Base-by-base conservation (phyloP, 2,797 vertebrate genomes). In the Bovichtus variegatus region DNA sequence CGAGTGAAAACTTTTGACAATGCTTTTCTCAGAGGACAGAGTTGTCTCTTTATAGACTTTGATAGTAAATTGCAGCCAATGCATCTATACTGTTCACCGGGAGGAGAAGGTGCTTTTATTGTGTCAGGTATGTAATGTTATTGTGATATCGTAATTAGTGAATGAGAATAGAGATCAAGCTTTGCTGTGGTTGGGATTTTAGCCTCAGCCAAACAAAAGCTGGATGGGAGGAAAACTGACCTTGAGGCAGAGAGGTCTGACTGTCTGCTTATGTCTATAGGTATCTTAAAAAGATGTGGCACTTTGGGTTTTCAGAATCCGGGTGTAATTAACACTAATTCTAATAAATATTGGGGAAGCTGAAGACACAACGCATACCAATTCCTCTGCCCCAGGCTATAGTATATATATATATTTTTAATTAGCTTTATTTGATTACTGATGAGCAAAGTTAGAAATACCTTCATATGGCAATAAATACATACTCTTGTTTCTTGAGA, bases 1-100 rank as follows among this genome's bases (percentile, higher is more conserved):
- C 31, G 69, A 84, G 66, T 71, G 78, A 90, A 91, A 93, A 95
- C 87, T 93, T 94, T 92, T 70, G 70, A 81, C 82, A 76, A 66
- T 36, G 36, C 66, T 68, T 64, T 36, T 88, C 84, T 88, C 78
- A 18, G 40, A 84, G 84, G 87, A 86, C 58, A 4, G 0, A 25
- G 38, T 70, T 50, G 73, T 82, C 61, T 84, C 64, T 70, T 84
- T 89, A 85, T 69, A 57, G 64, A 72, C 74, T 81, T 76, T 89
- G 85, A 86, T 74, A 38, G 54, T 80, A 88, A 93, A 92, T 86
- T 87, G 73, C 78, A 80, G 85, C 77, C 89, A 90, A 92, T 89
- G 74, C 64, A 72, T 82, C 65, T 61, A 58, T 74, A 36, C 29
- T 64, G 53, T 69, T 86, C 19, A 65, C 49, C 49, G 59, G 62